Base-by-base conservation (phyloP, 2,113 vertebrate genomes). In the Lonchura striata region DNA sequence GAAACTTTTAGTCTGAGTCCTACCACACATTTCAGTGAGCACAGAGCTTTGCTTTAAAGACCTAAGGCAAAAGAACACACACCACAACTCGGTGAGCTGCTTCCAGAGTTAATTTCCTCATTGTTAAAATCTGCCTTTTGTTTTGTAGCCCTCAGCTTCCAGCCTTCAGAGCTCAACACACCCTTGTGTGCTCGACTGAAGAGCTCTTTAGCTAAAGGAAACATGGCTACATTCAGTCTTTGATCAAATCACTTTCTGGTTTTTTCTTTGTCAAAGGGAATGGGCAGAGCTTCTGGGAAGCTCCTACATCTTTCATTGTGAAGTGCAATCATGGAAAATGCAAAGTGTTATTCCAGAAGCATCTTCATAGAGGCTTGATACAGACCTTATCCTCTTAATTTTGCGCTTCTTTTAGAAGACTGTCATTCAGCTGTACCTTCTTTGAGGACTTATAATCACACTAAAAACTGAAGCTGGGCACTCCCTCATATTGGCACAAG, bases 161-260 rank as follows among this genome's bases (percentile, higher is more conserved):
- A 84, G 47, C 69, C 56, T 68, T 84, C 87, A 76, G 91, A 84
- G 64, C 79, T 76, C 2, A 2, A 79, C 0, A 0, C n/a, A 90
- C 9, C 28, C 31, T 59, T 47, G 33, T 31, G 54, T 46, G 31
- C 59, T 92, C 1, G 0, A 10, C 54, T 74, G 85, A 95, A 88
- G 92, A 91, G 68, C 59, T 91, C 79, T 83, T 93, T 28, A 88
- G 33, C 54, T 86, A 41, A 61, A 94, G 87, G 86, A 93, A 95
- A 83, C 54, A 56, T 50, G n/a, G 78, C 23, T 53, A 65, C 19
- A 27, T 57, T 75, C 66, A 82, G 35, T 47, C 79, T 94, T 80
- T 56, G 80, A 86, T 89, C 78, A 85, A 92, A 82, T 75, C 31
- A 71, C 15, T 87, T 88, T 85, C 57, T 6, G 1, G 0, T 52